These are phyloP conservation scores for Metallyticus violacea DNA, from an alignment of 2,888 invertebrate genomes.

Conservation along the genomic window DNA sequence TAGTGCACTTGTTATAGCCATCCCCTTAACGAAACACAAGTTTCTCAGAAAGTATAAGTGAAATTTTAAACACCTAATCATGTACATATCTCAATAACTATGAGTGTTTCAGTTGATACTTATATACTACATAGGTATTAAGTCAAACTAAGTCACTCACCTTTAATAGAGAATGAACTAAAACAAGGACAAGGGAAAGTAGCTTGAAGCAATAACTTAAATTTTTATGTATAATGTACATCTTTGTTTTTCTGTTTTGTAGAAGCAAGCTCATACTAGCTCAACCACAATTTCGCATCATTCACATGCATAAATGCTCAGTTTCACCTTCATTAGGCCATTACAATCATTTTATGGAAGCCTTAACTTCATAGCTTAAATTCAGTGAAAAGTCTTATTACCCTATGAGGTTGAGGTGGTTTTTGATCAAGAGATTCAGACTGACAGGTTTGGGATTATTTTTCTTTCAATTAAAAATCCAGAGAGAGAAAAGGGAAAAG, in stretches of 20 bases:
- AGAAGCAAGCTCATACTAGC: background rate
- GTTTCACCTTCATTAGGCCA: conserved; percentile 17
- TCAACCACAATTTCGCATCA: background rate
- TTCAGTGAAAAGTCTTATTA: conserved; percentile 17
- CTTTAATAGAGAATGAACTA: background rate
- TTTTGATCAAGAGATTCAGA: background rate
- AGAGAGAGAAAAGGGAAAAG: too few relatives aligned
- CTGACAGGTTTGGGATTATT: background rate
- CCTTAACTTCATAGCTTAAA: conserved; percentile 2
- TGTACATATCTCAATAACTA: background rate
- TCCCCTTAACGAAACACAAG: background rate
- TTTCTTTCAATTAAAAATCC: background rate
- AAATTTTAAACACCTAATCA: background rate
- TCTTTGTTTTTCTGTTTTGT: background rate
- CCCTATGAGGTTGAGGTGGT: background rate
- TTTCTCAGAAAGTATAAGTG: background rate
- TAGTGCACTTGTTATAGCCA: background rate
- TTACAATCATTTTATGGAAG: conserved; percentile 20
- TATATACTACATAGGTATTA: too few relatives aligned
- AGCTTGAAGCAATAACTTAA: background rate
- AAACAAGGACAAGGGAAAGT: background rate
- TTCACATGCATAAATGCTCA: background rate
- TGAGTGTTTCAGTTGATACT: background rate
- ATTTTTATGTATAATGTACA: background rate
- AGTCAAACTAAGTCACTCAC: background rate